Conservation (phyloP, 2,797 vertebrate genomes). For the Sebastes cheni region DNA sequence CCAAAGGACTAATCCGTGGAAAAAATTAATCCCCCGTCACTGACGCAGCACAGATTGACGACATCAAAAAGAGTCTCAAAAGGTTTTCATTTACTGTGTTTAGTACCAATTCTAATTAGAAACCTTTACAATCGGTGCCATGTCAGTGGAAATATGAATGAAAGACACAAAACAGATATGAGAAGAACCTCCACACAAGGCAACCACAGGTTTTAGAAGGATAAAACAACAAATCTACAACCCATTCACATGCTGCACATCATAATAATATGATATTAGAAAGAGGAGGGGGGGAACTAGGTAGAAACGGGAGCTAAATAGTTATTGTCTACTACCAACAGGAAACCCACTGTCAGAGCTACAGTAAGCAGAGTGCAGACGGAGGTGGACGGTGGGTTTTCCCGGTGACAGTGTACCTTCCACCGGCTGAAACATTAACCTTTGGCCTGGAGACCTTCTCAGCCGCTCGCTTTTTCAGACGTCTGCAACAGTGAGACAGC, state of each 20-base stretch:
- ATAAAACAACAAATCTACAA: background rate
- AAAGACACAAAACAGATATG: background rate
- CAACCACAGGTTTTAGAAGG: background rate
- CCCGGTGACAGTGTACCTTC: constrained; percentile 85
- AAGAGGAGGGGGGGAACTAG: background rate
- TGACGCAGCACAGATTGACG: constrained; percentile 34
- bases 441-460: constrained; percentile 73
- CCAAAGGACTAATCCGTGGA: background rate
- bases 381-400: constrained; percentile 66
- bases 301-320: constrained; percentile 14
- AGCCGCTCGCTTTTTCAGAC: constrained; percentile 82
- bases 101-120: background rate
- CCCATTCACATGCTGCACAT: constrained; percentile 40
- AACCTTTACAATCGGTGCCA: constrained; percentile 18
- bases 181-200: background rate
- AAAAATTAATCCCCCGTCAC: background rate
- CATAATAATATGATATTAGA: constrained; percentile 12
- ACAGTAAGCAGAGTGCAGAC: constrained; percentile 13
- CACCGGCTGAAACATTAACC: constrained; percentile 73
- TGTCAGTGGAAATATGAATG: constrained; percentile 8
- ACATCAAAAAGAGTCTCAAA: constrained; percentile 1
- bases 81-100: background rate
- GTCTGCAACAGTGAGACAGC: constrained; percentile 84
- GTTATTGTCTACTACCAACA: constrained; percentile 38
- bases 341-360: constrained; percentile 67